Conservation (phyloP, 2,797 vertebrate genomes). For the Phoebastria nigripes region DNA sequence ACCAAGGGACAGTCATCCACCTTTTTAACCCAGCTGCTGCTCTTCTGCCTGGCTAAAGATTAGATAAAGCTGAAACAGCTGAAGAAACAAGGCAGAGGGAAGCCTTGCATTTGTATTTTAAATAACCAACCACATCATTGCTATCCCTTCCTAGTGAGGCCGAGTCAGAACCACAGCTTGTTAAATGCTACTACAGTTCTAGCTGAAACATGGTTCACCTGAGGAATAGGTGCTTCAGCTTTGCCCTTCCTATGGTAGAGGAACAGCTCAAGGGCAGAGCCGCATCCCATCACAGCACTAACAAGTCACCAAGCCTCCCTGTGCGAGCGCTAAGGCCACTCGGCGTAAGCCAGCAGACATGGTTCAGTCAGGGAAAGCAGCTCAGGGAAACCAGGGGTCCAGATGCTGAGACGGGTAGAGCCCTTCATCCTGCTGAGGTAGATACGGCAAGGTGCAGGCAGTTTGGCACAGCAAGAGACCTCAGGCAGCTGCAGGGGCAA, state of each 20-base stretch:
- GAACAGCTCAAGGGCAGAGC: fast-evolving
- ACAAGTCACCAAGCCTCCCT: neutral
- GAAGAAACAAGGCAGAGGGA: neutral
- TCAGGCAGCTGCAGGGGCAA: fast-evolving
- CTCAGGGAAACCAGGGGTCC: neutral
- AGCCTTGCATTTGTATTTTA: neutral
- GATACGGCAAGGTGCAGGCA: neutral
- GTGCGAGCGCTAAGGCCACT: neutral
- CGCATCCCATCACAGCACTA: neutral
- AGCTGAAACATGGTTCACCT: neutral
- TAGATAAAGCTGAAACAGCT: neutral
- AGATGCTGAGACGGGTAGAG: neutral
- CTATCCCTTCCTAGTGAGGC: neutral
- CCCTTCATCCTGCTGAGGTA: neutral
- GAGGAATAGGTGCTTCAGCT: neutral
- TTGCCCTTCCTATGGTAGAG: neutral
- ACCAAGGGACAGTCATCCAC: neutral
- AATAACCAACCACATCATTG: fast-evolving
- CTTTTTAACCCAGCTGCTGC: neutral
- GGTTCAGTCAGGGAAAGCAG: neutral
- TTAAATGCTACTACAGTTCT: fast-evolving
- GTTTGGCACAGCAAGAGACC: neutral
- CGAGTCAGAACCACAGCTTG: neutral
- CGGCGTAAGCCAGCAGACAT: fast-evolving
- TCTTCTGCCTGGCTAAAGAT: neutral